These are phyloP conservation scores for Chromoteleia sp. DNA, from an alignment of 2,888 invertebrate species.

Conservation along the genomic window DNA sequence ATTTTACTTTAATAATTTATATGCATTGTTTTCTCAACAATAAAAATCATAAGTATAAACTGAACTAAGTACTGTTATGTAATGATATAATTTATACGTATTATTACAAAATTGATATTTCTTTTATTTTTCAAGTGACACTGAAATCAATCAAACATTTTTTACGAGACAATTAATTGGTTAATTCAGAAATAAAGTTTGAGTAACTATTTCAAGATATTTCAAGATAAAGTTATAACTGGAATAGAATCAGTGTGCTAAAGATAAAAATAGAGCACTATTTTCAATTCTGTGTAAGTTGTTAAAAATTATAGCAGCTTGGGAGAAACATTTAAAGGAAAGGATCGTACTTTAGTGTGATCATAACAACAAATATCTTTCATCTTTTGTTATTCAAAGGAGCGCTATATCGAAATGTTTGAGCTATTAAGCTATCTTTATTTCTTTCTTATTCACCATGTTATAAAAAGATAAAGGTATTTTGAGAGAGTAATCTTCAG, in stretches of 20 bases:
- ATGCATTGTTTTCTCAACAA: no score
- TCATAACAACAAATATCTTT: constrained; percentile 57
- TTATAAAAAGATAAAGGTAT: constrained; percentile 48
- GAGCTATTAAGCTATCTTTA: constrained; percentile 46
- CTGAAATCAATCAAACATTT: constrained; percentile 11
- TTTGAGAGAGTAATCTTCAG: constrained; percentile 25
- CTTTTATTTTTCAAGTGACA: neutral
- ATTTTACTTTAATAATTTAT: no score
- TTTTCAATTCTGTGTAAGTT: constrained; percentile 43
- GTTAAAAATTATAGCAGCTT: constrained; percentile 54
- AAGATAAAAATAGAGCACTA: constrained; percentile 16
- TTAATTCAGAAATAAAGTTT: constrained; percentile 6
- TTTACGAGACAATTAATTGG: constrained; percentile 10
- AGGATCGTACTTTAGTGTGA: constrained; percentile 34
- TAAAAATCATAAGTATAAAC: no score
- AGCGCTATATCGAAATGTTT: constrained; percentile 50
- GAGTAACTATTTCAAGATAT: constrained; percentile 14
- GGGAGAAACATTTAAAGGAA: constrained; percentile 41
- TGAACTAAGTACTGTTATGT: no score
- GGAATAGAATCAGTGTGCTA: constrained; percentile 21
- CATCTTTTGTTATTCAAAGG: constrained; percentile 58
- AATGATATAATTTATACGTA: no score
- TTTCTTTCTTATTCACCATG: constrained; percentile 42
- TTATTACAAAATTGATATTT: no score
- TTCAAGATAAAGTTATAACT: constrained; percentile 22